Conservation (phyloP, 1,140 invertebrate species). For the Drosophila tani region DNA sequence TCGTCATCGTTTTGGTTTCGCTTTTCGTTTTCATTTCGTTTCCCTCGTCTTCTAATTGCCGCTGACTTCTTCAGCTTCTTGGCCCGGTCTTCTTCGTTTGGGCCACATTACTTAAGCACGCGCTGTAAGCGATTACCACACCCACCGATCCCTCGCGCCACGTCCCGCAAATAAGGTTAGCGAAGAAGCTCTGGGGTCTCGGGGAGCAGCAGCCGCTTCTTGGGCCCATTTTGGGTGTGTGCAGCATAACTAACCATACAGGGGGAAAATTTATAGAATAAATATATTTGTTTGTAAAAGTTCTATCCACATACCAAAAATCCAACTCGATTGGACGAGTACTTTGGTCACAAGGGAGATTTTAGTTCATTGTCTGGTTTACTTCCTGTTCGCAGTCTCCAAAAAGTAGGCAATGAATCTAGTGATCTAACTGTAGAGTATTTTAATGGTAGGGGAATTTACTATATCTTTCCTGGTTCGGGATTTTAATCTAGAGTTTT, state of each 20-base stretch:
- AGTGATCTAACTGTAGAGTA: accelerated
- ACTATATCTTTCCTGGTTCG: background rate
- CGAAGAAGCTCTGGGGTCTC: slow-evolving; percentile 12
- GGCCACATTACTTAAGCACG: slow-evolving; percentile 78
- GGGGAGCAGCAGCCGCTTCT: slow-evolving; percentile 18
- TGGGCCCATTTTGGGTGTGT: slow-evolving; percentile 28
- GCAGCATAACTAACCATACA: background rate
- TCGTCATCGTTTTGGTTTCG: slow-evolving; percentile 27
- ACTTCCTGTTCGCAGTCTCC: background rate
- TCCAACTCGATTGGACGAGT: background rate
- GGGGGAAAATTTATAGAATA: background rate
- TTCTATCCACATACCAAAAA: no score
- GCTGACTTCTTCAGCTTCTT: slow-evolving; percentile 53
- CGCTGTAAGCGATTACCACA: slow-evolving; percentile 50
- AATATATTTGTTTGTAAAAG: background rate
- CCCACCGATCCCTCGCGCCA: background rate
- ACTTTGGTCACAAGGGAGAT: background rate
- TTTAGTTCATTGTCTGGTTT: background rate
- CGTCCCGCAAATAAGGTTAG: slow-evolving; percentile 49
- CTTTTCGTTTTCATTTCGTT: slow-evolving; percentile 34
- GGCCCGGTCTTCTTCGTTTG: slow-evolving; percentile 17
- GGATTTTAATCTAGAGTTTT: no score
- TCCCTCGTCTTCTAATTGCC: slow-evolving; percentile 70
- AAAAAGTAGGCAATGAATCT: background rate
- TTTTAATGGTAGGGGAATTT: background rate